Evolutionary conservation across 2,113 vertebrate genomes (phyloP), one percentile per base, ranked within the genome.

Genomic region (Glaucomys volans): DNA sequence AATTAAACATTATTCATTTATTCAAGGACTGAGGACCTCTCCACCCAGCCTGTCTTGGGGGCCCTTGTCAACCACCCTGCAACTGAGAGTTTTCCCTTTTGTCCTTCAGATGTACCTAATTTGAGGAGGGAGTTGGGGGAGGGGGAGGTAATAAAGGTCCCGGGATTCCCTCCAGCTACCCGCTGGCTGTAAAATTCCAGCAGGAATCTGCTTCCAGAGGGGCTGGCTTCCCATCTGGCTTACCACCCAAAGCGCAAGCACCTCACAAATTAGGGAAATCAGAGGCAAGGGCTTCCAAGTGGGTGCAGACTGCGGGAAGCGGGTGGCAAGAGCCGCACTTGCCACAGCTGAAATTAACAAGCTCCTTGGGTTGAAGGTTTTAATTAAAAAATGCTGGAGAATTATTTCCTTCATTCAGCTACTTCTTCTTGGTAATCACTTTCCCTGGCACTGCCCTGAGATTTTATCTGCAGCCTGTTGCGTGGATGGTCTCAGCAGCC

Each of bases 371-470:
- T 92, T 94, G 97, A 90, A 94, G 87, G 85, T 83, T 97, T 98
- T 96, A 97, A 97, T 96, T 97, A 52, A 96, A 96, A 97, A 95
- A 96, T 93, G 79, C 91, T 88, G 83, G 85, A 92, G 96, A 97
- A 94, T 96, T 95, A 96, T 95, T 97, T 96, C 88, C 90, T 96
- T 96, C 91, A 96, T 97, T 95, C 91, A 92, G 82, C 85, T 40
- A 35, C 95, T 97, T 91, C 84, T 87, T 91, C 94, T 95, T 83
- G 74, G 96, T 71, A 91, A 95, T 92, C 94, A 69, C 77, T 95
- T 91, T 75, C 72, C 50, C 71, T 77, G 42, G 72, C 3, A 26
- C 74, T 85, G 40, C 74, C 85, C 82, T 24, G 97, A 87, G 67
- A 86, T 82, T 79, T 91, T 35, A 37, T 90, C 95, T 91, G 6